Conservation (phyloP, 2,797 vertebrate species). For the Antennarius maculatus region DNA sequence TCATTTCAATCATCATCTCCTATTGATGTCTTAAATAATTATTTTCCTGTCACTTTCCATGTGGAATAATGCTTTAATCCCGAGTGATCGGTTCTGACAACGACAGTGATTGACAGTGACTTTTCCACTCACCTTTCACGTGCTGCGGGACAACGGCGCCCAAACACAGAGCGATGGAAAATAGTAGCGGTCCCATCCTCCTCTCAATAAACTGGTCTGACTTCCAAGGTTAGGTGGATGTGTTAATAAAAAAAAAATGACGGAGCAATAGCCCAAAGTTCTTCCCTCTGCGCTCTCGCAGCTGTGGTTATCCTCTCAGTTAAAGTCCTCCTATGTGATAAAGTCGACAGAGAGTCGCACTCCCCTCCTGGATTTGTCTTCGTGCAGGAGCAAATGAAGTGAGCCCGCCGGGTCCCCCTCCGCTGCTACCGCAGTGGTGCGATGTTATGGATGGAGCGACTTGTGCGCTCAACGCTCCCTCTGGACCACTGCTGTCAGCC, state of each 20-base stretch:
- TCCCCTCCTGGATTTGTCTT: conserved; percentile 28
- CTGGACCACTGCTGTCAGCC: conserved; percentile 47
- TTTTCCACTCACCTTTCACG: conserved; percentile 80
- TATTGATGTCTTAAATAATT: background rate
- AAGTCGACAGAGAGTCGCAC: conserved; percentile 38
- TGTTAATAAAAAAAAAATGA: conserved; percentile 29
- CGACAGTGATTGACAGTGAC: conserved; percentile 31
- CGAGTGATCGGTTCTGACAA: conserved; percentile 11
- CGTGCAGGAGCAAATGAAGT: conserved; percentile 55
- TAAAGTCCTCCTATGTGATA: conserved; percentile 62
- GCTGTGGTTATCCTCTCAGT: conserved; percentile 49
- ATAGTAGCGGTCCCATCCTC: conserved; percentile 83
- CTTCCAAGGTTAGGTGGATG: conserved; percentile 73
- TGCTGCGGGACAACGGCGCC: conserved; percentile 81
- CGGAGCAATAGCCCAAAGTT: conserved; percentile 69
- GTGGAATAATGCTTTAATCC: background rate
- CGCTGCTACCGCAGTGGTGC: conserved; percentile 79
- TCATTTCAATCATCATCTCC: background rate
- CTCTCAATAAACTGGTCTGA: conserved; percentile 51
- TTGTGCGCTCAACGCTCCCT: conserved; percentile 60
- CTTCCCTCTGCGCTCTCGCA: conserved; percentile 48
- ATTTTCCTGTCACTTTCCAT: conserved; percentile 6
- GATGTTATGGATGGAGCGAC: conserved; percentile 68
- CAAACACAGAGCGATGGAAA: conserved; percentile 78
- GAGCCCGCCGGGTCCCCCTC: conserved; percentile 36